These are phyloP conservation scores for Paratilapia polleni DNA, from an alignment of 2,113 vertebrate species.

Conservation along the genomic window DNA sequence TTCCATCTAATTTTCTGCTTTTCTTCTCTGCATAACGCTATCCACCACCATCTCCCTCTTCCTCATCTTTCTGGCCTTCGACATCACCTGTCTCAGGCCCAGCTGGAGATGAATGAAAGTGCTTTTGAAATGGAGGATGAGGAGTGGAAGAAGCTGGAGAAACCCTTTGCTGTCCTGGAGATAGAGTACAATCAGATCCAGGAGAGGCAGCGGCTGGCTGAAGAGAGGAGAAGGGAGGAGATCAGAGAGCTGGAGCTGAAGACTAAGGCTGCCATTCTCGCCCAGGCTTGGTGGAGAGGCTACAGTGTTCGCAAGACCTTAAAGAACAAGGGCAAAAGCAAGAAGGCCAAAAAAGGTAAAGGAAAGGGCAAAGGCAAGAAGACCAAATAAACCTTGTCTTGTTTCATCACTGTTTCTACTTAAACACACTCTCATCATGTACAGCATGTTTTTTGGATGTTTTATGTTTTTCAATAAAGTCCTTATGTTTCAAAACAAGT, in stretches of 20 bases:
- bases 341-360: slow-evolving; percentile 72
- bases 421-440: neutral
- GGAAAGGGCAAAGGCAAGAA: slow-evolving; percentile 71
- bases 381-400: slow-evolving; percentile 38
- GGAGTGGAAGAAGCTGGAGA: slow-evolving; percentile 76
- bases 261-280: slow-evolving; percentile 78
- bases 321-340: slow-evolving; percentile 76
- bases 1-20: neutral
- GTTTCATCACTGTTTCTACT: neutral
- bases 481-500: neutral
- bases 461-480: neutral
- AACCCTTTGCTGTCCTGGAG: slow-evolving; percentile 72
- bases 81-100: slow-evolving; percentile 66
- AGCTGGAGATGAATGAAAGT: slow-evolving; percentile 73
- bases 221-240: slow-evolving; percentile 73
- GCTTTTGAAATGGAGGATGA: slow-evolving; percentile 74
- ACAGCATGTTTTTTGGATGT: neutral
- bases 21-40: neutral
- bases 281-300: slow-evolving; percentile 90
- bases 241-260: slow-evolving; percentile 74
- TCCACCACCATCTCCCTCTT: neutral
- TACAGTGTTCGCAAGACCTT: slow-evolving; percentile 83
- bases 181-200: slow-evolving; percentile 81
- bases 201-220: slow-evolving; percentile 70
- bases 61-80: neutral